phyloP scores from a whole-genome alignment of 2,888 invertebrate genomes.

The Terebella lapidaria region DNA sequence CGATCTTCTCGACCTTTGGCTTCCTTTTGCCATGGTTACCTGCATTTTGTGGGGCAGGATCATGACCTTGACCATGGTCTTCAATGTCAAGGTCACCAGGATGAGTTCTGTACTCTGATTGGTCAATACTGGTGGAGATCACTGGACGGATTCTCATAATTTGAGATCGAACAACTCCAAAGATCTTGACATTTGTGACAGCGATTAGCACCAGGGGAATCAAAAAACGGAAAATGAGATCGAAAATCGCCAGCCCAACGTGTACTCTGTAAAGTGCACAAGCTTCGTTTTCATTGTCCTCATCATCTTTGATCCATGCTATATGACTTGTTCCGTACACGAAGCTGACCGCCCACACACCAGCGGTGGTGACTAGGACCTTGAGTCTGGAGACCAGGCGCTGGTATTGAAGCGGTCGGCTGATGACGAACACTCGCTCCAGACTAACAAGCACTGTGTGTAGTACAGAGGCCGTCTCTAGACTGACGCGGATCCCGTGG shows the following conservation, averaged over 20 bases:
- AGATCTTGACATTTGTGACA: conserved; percentile 20
- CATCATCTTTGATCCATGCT: conserved; percentile 11
- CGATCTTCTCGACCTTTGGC: too few relatives aligned
- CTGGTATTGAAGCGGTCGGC: conserved; percentile 22
- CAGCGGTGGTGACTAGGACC: conserved; percentile 9
- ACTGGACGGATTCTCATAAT: conserved; percentile 9
- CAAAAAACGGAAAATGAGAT: conserved; percentile 17
- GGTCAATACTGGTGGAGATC: not conserved
- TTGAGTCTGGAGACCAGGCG: conserved; percentile 12
- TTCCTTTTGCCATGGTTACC: too few relatives aligned
- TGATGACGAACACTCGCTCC: conserved; percentile 23
- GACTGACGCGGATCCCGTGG: conserved; percentile 10
- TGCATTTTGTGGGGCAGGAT: too few relatives aligned
- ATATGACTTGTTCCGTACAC: conserved; percentile 18
- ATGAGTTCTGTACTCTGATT: not conserved
- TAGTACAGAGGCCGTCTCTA: conserved; percentile 11
- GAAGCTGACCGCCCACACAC: conserved; percentile 18
- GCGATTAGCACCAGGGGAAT: conserved; percentile 16
- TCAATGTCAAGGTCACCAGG: too few relatives aligned
- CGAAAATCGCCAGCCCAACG: conserved; percentile 14
- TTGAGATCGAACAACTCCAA: conserved; percentile 20
- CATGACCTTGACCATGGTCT: too few relatives aligned
- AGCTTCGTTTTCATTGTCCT: not conserved
- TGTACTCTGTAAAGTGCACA: not conserved
- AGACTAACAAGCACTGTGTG: conserved; percentile 17